phyloP scores from a whole-genome alignment of 2,888 invertebrate genomes.

The Mythimna pallens region DNA sequence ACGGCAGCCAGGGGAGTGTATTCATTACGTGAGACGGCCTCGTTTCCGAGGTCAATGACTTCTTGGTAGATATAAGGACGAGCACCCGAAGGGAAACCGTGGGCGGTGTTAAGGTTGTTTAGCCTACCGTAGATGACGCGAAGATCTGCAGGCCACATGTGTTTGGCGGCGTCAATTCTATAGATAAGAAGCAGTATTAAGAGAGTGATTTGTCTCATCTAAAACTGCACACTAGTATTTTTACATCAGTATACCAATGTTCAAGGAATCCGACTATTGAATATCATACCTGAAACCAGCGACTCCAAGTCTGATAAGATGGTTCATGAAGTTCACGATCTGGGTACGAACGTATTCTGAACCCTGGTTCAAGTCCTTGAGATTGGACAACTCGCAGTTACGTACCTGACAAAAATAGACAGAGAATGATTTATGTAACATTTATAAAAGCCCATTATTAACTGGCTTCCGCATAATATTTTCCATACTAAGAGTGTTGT shows the following conservation, averaged over 20 bases:
- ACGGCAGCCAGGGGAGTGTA: conserved; percentile 91
- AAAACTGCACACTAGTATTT: background rate
- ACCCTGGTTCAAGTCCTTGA: conserved; percentile 93
- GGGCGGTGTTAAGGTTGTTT: conserved; percentile 91
- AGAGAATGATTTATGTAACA: no score
- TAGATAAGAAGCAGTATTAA: conserved; percentile 1
- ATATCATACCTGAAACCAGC: conserved; percentile 93
- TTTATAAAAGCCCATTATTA: no score
- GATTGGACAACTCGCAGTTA: conserved; percentile 92
- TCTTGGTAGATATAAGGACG: conserved; percentile 94
- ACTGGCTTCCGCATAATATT: no score
- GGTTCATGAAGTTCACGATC: conserved; percentile 92
- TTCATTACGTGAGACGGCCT: conserved; percentile 86
- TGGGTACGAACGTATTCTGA: conserved; percentile 91
- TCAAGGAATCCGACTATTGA: background rate
- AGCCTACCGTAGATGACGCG: conserved; percentile 91
- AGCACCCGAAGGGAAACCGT: conserved; percentile 92
- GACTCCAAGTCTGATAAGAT: conserved; percentile 93
- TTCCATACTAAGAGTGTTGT: no score
- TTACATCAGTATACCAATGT: background rate
- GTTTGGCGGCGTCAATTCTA: conserved; percentile 94
- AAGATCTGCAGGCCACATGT: conserved; percentile 95
- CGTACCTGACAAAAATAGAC: conserved; percentile 84
- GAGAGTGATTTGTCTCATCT: background rate
- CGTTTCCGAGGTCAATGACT: conserved; percentile 93